These are phyloP conservation scores for Cyclargus thomasi DNA, from an alignment of 1,140 invertebrate species.

Conservation along the genomic window DNA sequence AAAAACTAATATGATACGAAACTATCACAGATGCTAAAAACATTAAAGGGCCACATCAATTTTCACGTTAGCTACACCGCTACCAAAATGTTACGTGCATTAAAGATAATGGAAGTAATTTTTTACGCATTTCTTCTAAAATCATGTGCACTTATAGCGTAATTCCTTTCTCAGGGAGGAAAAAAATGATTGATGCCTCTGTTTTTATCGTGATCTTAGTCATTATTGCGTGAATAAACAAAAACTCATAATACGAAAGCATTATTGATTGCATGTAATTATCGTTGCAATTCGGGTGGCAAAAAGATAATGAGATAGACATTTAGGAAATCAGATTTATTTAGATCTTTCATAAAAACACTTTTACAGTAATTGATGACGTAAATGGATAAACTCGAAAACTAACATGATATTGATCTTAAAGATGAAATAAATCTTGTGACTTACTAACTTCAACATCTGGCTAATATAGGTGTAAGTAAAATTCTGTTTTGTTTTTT, in stretches of 20 bases:
- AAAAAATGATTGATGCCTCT: conserved; percentile 67
- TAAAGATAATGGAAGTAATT: conserved; percentile 58
- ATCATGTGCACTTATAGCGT: conserved; percentile 49
- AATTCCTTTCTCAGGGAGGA: conserved; percentile 53
- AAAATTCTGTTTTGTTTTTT: too few species aligned
- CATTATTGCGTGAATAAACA: conserved; percentile 38
- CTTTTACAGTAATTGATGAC: too few species aligned
- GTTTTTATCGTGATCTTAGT: conserved; percentile 47
- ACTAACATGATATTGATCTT: too few species aligned
- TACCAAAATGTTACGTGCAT: conserved; percentile 44
- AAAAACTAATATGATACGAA: neutral
- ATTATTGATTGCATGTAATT: conserved; percentile 34
- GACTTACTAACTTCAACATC: too few species aligned
- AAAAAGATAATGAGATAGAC: conserved; percentile 7
- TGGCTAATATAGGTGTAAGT: too few species aligned
- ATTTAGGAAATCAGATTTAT: too few species aligned
- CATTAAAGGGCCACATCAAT: conserved; percentile 36
- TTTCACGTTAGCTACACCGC: conserved; percentile 34
- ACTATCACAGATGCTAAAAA: conserved; percentile 10
- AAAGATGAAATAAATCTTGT: too few species aligned
- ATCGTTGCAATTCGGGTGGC: conserved; percentile 7
- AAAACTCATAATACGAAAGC: conserved; percentile 30
- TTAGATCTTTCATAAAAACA: too few species aligned
- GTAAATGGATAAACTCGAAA: too few species aligned
- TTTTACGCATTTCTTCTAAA: conserved; percentile 63